Base-by-base conservation (phyloP, 2,888 invertebrate species). In the Molanna angustata region DNA sequence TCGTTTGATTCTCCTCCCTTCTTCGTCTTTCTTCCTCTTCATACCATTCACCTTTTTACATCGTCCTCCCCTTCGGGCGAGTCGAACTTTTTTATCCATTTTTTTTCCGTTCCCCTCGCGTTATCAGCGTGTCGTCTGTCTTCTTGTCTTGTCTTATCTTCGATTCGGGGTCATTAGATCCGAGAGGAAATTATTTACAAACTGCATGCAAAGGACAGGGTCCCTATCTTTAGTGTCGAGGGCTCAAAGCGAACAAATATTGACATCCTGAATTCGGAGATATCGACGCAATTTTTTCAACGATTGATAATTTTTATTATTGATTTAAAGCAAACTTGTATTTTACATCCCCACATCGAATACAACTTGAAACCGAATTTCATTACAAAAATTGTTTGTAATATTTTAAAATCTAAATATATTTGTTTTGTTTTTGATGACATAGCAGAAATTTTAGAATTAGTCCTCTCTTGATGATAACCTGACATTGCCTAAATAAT, bases 21-120 rank as follows among this genome's bases (percentile, higher is more conserved):
- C 4, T n/a, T n/a, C n/a, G n/a, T n/a, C n/a, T n/a, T n/a, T 62
- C n/a, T n/a, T n/a, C n/a, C n/a, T 37, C 13, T 17, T 17, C 37
- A 37, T 4, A 17, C 4, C 16, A 6, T 16, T 37, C 18, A 17
- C 7, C 16, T n/a, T 18, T 17, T 37, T 37, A 16, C 37, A 17
- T 37, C 18, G 16, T 37, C 37, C 14, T 11, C 6, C 9, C 35
- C 13, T 6, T 4, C 13, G 4, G n/a, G n/a, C n/a, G n/a, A n/a
- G n/a, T n/a, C n/a, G 18, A 21, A 32, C 49, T 43, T 49, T 44
- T 66, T 64, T 66, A 69, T 67, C 67, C 67, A 62, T 62, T 66
- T 68, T 69, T 57, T 69, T 55, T 48, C 51, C 49, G 51, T 67
- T 61, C 60, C 62, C 52, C 57, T 51, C 49, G 43, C 47, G 21